Evolutionary conservation across 2,113 vertebrate genomes (phyloP).

Genomic region (Meleagris gallopavo): DNA sequence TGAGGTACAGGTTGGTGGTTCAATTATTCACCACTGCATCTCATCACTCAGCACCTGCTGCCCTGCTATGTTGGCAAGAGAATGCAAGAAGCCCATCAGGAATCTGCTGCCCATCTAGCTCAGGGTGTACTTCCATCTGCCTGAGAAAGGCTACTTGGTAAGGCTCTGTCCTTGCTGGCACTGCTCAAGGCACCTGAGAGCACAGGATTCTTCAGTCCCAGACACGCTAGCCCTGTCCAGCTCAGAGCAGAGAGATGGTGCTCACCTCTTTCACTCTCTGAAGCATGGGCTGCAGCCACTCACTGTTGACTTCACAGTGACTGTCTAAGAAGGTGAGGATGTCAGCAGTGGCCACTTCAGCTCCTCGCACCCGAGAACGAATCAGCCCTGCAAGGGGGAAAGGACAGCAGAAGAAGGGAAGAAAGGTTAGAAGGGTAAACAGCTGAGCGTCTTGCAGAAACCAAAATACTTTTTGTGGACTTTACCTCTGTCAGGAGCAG

Average conservation of each 20-base stretch:
- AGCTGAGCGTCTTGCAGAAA: not conserved
- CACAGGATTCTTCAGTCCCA: not conserved
- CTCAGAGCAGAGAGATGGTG: rapidly evolving
- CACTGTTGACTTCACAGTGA: constrained; percentile 95
- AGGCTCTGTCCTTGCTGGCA: not conserved
- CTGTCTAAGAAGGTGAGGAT: constrained; percentile 97
- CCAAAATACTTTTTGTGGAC: not conserved
- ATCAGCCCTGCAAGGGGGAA: constrained; percentile 85
- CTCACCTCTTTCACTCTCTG: constrained; percentile 95
- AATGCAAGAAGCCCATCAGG: rapidly evolving
- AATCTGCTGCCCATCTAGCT: not conserved
- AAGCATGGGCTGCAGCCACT: constrained; percentile 98
- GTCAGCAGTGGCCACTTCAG: constrained; percentile 86
- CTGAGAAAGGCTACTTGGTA: not conserved
- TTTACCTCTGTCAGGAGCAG: not conserved
- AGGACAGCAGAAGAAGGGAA: not conserved
- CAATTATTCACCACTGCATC: not conserved
- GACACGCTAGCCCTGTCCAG: not conserved
- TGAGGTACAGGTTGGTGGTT: not conserved
- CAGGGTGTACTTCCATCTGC: not conserved
- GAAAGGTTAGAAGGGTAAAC: not conserved
- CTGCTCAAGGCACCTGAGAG: not conserved
- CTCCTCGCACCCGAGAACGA: constrained; percentile 94
- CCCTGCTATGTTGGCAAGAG: not conserved
- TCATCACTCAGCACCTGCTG: not conserved